A percentile compares a stretch with the other conserved stretches of the same genome.
These are phyloP conservation scores for Mus spretus DNA, from an alignment of 2,797 vertebrate genomes.

Conservation along the genomic window DNA sequence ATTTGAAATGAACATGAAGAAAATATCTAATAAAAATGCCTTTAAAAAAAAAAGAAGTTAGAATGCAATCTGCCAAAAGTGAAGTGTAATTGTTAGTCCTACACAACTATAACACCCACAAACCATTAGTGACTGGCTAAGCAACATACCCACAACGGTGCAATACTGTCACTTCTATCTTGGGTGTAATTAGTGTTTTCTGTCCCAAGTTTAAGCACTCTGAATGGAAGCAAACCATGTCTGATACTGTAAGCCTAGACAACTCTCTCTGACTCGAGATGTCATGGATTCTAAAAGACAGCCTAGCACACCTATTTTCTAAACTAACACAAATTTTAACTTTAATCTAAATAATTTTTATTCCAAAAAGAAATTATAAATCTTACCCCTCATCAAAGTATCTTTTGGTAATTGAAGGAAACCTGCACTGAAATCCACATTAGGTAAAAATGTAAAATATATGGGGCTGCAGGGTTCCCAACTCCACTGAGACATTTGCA, in stretches of 20 bases:
- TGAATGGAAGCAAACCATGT: too few relatives aligned
- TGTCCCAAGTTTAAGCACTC: background rate
- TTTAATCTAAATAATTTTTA: background rate
- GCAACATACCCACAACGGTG: background rate
- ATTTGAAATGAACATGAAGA: too few relatives aligned
- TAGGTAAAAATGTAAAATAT: background rate
- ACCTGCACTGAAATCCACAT: background rate
- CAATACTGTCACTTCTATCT: background rate
- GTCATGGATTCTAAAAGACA: background rate
- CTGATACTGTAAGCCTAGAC: too few relatives aligned
- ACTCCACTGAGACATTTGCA: background rate
- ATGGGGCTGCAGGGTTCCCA: background rate
- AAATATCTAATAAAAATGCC: too few relatives aligned
- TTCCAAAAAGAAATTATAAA: background rate
- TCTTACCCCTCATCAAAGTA: background rate
- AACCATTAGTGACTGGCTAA: background rate
- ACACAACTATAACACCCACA: background rate
- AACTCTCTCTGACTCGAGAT: background rate
- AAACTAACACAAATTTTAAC: background rate
- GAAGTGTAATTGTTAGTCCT: background rate
- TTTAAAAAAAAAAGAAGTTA: background rate
- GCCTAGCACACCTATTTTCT: background rate
- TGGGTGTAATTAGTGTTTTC: background rate
- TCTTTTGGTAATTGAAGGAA: too few relatives aligned
- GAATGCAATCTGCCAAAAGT: background rate